These are phyloP conservation scores for Cephus nigrinus DNA, from an alignment of 2,888 invertebrate species.

Conservation along the genomic window DNA sequence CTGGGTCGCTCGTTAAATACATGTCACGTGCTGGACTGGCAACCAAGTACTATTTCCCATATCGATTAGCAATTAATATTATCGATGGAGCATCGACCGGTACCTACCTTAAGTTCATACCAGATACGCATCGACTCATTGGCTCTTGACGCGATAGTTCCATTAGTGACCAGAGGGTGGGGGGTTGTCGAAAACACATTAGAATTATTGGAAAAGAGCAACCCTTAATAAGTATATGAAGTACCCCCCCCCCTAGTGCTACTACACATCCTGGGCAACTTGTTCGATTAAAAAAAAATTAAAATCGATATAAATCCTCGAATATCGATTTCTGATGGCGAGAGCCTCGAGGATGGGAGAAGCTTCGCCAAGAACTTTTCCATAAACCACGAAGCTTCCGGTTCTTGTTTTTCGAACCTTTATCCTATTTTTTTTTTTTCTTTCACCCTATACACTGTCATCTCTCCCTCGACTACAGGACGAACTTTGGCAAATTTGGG, in stretches of 20 bases:
- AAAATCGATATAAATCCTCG: not conserved
- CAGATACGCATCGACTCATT: not conserved
- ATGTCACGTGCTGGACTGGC: not conserved
- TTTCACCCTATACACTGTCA: constrained; percentile 5
- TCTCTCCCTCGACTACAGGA: not conserved
- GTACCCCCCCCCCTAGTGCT: not conserved
- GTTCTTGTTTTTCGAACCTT: constrained; percentile 40
- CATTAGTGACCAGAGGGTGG: not conserved
- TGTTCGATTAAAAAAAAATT: not conserved
- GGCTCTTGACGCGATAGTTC: not conserved
- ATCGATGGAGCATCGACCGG: not conserved
- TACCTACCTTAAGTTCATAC: not conserved
- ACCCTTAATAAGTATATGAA: not conserved
- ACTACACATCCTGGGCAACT: not conserved
- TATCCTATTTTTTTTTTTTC: constrained; percentile 20
- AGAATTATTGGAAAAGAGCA: not conserved
- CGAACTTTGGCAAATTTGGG: not conserved
- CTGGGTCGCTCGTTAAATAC: not conserved
- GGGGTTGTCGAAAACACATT: not conserved
- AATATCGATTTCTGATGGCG: constrained; percentile 25
- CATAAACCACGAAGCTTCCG: constrained; percentile 56
- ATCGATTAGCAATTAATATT: not conserved
- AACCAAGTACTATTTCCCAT: not conserved
- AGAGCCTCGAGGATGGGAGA: constrained; percentile 29
- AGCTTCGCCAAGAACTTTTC: constrained; percentile 45